Percentiles rank a stretch among this genome's conserved stretches.
phyloP scores from a whole-genome alignment of 37 sponge, comb jelly and placozoan genomes.

The Ephydatia muelleri region DNA sequence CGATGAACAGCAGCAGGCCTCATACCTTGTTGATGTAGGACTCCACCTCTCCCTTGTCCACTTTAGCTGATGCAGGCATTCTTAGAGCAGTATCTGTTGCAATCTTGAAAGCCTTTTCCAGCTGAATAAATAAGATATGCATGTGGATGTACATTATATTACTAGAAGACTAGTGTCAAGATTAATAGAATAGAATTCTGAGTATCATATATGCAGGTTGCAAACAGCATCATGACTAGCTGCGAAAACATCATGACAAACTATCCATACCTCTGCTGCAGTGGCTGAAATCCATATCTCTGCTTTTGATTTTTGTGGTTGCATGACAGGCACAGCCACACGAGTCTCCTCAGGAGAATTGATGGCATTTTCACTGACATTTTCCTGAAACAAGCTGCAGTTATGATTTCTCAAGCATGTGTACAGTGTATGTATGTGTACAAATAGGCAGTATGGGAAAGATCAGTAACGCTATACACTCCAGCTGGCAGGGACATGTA shows the following conservation, averaged over 20 bases:
- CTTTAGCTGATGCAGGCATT: not conserved
- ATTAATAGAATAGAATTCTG: not conserved
- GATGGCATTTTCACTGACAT: not conserved
- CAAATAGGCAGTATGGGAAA: too few species aligned
- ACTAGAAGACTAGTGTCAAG: not conserved
- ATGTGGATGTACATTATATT: not conserved
- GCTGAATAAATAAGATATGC: too few species aligned
- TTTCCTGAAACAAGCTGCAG: not conserved
- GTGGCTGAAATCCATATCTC: not conserved
- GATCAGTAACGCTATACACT: too few species aligned
- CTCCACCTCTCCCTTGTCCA: not conserved
- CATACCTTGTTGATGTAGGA: not conserved
- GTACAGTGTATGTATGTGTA: too few species aligned
- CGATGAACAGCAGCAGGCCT: not conserved
- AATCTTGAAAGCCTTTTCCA: not conserved
- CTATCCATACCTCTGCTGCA: not conserved
- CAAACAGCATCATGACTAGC: too few species aligned
- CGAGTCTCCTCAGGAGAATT: not conserved
- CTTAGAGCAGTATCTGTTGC: not conserved
- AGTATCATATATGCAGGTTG: not conserved
- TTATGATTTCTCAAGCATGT: too few species aligned
- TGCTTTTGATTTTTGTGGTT: not conserved
- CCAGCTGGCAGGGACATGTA: too few species aligned
- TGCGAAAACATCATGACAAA: too few species aligned
- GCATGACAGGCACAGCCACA: not conserved